A percentile compares a stretch with the other conserved stretches of the same genome.
phyloP scores from a whole-genome alignment of 2,797 vertebrate species.

The Babyrousa celebensis region DNA sequence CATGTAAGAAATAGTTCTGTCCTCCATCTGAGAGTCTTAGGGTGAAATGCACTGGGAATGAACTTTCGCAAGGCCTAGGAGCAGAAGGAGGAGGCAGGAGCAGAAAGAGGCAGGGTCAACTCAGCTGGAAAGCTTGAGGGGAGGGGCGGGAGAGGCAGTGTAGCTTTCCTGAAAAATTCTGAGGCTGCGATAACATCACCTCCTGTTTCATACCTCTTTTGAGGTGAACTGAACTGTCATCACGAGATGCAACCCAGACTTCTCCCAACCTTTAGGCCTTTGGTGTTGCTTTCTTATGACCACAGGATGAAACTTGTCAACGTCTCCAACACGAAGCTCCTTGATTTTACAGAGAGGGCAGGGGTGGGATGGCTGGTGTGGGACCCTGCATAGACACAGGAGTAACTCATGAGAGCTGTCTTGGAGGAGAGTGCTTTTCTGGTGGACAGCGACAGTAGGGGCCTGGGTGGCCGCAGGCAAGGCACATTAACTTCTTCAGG shows the following conservation, averaged over 20 bases:
- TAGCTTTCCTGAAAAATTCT: background rate
- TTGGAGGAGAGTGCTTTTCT: background rate
- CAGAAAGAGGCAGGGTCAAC: background rate
- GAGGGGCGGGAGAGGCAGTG: background rate
- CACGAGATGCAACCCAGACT: background rate
- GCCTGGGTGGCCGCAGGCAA: background rate
- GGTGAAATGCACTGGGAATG: background rate
- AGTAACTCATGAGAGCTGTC: background rate
- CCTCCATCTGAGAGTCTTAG: background rate
- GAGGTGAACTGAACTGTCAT: background rate
- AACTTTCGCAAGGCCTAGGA: background rate
- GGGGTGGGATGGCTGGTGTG: background rate
- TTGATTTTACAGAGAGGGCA: background rate
- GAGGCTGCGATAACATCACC: background rate
- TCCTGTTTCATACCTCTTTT: background rate
- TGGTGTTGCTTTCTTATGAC: background rate
- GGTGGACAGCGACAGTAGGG: background rate
- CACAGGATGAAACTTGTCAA: background rate
- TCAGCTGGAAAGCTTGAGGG: background rate
- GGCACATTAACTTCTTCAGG: background rate
- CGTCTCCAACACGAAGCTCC: background rate
- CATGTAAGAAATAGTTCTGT: background rate
- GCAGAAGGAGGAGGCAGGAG: background rate
- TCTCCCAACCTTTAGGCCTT: background rate
- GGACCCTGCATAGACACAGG: background rate